Conservation (phyloP, 2,113 vertebrate species). For the Tapirus terrestris region DNA sequence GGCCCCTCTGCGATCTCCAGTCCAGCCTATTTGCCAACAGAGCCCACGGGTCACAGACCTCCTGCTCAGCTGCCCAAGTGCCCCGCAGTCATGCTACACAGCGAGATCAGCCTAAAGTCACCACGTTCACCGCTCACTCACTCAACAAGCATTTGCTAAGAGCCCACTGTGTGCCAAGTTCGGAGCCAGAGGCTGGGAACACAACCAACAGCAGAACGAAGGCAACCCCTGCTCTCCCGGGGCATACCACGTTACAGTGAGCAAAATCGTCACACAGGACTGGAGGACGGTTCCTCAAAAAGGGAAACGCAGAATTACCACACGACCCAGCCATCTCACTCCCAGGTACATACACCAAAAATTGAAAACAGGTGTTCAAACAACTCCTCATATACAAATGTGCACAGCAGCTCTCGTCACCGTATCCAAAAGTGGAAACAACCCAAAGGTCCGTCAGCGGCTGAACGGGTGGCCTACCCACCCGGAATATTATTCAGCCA, state of each 20-base stretch:
- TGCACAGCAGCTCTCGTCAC: background rate
- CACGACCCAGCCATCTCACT: background rate
- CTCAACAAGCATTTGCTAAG: background rate
- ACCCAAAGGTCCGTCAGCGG: background rate
- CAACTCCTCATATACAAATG: background rate
- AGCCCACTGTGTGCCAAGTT: background rate
- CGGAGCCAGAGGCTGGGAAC: background rate
- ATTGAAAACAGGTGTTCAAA: background rate
- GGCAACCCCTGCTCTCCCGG: background rate
- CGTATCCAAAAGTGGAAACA: background rate
- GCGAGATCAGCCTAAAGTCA: background rate
- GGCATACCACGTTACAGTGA: rapidly evolving
- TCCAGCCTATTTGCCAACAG: rapidly evolving
- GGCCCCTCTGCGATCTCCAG: background rate
- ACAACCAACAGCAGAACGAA: rapidly evolving
- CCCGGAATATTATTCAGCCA: background rate
- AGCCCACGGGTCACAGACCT: background rate
- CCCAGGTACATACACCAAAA: rapidly evolving
- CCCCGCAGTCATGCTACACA: rapidly evolving
- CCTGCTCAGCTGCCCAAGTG: background rate
- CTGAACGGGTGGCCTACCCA: background rate
- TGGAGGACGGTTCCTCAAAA: background rate
- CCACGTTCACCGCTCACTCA: background rate
- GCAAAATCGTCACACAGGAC: background rate
- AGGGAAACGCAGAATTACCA: background rate